Evolutionary conservation across 2,888 invertebrate genomes (phyloP).

Genomic region (Prosapia bicincta): DNA sequence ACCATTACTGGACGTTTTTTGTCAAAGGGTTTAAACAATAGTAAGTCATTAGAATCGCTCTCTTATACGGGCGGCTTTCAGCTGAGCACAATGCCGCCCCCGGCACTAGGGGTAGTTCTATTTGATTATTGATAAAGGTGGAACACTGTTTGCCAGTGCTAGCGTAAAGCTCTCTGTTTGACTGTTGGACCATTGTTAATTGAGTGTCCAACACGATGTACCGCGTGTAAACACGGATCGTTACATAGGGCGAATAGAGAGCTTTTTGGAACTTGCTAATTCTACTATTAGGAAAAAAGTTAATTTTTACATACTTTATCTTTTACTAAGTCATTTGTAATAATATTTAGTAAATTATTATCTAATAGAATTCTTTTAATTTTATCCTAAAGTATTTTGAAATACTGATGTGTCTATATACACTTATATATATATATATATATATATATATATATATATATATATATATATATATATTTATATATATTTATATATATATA

Average conservation of each 20-base stretch:
- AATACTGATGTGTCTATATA: no score
- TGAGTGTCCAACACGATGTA: background rate
- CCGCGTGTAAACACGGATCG: background rate
- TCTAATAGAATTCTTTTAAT: no score
- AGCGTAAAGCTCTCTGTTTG: background rate
- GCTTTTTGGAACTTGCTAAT: background rate
- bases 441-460: no score
- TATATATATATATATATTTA: no score
- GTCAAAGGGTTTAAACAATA: slow-evolving; percentile 2
- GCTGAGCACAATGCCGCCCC: background rate
- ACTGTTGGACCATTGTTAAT: background rate
- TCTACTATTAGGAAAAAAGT: background rate
- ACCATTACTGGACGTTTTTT: background rate
- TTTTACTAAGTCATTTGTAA: no score
- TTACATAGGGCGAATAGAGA: background rate
- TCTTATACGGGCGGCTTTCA: slow-evolving; percentile 2
- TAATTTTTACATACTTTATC: no score
- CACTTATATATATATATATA: no score
- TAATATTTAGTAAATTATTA: no score
- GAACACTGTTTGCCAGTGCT: background rate
- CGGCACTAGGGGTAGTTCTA: background rate
- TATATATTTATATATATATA: no score
- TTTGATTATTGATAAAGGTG: background rate
- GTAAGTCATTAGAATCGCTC: background rate
- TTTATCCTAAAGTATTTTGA: no score